A percentile compares a stretch with the other conserved stretches of the same genome.
phyloP scores from a whole-genome alignment of 2,888 invertebrate species.

The Lasioglossum lativentre region DNA sequence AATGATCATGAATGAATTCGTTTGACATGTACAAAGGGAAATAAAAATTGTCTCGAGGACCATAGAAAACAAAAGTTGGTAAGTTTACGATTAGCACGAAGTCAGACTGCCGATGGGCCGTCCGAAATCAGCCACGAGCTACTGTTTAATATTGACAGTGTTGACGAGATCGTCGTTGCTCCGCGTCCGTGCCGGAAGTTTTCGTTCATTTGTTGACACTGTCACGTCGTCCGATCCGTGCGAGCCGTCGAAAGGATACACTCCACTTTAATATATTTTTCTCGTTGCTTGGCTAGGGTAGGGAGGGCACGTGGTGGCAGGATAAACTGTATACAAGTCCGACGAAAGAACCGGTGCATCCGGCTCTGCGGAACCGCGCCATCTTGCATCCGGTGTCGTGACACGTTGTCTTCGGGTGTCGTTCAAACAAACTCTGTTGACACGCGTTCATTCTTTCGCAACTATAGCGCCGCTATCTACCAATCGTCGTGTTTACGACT shows the following conservation, averaged over 20 bases:
- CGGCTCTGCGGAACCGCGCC: conserved; percentile 49
- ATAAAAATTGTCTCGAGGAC: background rate
- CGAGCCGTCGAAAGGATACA: conserved; percentile 66
- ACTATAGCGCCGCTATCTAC: background rate
- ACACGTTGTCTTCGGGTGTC: conserved; percentile 36
- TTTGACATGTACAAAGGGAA: background rate
- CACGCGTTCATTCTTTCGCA: conserved; percentile 21
- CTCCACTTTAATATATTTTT: conserved; percentile 58
- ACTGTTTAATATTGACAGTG: conserved; percentile 25
- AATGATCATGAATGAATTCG: background rate
- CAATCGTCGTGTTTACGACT: background rate
- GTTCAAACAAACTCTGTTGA: conserved; percentile 56
- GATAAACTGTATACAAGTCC: conserved; percentile 56
- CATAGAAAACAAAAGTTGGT: background rate
- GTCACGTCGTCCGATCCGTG: conserved; percentile 57
- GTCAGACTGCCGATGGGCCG: background rate
- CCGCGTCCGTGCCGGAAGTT: conserved; percentile 64
- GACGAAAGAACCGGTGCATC: conserved; percentile 66
- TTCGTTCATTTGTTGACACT: conserved; percentile 70
- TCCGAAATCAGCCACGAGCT: background rate
- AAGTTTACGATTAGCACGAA: background rate
- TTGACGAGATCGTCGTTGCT: conserved; percentile 23
- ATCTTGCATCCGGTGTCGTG: conserved; percentile 54
- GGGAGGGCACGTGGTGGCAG: conserved; percentile 20
- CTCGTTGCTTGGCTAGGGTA: conserved; percentile 11